Evolutionary conservation across 2,113 vertebrate genomes (phyloP), one percentile per base, ranked within the genome.

Genomic region (Salvelinus namaycush): DNA sequence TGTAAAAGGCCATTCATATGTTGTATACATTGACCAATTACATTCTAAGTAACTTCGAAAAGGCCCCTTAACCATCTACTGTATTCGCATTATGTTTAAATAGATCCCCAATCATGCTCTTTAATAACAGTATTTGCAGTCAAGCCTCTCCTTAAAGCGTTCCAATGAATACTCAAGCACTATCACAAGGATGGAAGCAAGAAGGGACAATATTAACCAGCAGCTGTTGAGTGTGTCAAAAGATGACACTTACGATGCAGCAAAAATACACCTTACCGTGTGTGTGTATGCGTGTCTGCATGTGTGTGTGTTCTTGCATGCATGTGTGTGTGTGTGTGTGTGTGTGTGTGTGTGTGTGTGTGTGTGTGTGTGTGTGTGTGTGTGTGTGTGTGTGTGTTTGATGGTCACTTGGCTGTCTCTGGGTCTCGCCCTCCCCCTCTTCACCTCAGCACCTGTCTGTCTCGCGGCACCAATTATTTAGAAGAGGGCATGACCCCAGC

Each of bases 401-500:
- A 83, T 76, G 78, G 74, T 70, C 70, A 70, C 59, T 57, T 65
- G 20, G 31, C 57, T 39, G 27, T 44, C 9, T 68, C 12, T 27
- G 31, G 27, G 29, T 39, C 54, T n/a, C 9, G 2, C 16, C 27
- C 26, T 14, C 18, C 1, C 34, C 11, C 34, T 34, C 31, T 13
- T 72, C 62, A 62, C 71, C 66, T 67, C 22, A 44, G 48, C 78
- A 76, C 74, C 62, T 77, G 76, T 27, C 68, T 31, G 57, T 80
- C 70, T 81, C 70, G 29, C 24, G 18, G 59, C 79, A 44, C 70
- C 76, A 74, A 64, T 67, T 74, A 73, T 66, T 29, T 66, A 51
- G 70, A 31, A 68, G 14, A 49, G 27, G 48, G 51, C 51, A 39
- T 34, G n/a, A 22, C 59, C 59, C 59, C 59, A 62, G 51, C 51